Evolutionary conservation across 2,113 vertebrate species (phyloP).

Genomic region (Probosciger aterrimus): DNA sequence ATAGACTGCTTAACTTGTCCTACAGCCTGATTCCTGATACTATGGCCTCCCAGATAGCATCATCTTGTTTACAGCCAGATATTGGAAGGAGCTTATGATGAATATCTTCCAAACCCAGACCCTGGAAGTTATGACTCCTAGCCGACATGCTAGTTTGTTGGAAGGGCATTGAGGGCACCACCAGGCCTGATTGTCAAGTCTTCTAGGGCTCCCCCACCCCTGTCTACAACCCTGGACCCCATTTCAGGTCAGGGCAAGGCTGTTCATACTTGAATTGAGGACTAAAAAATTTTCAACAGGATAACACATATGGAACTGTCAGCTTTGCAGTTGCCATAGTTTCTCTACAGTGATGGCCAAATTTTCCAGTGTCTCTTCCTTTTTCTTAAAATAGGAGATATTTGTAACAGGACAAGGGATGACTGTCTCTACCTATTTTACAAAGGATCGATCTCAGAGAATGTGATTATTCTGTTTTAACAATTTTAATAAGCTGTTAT

Average conservation of each 20-base stretch:
- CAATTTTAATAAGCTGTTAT: not conserved
- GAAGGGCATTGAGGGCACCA: not conserved
- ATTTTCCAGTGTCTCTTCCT: not conserved
- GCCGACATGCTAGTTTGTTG: not conserved
- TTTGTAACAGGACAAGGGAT: not conserved
- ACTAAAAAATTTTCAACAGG: not conserved
- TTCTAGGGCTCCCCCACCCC: not conserved
- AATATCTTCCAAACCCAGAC: not conserved
- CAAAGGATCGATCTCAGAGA: not conserved
- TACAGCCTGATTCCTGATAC: not conserved
- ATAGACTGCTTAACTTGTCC: not conserved
- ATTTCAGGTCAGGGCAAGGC: not conserved
- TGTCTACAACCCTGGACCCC: not conserved
- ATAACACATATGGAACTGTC: not conserved
- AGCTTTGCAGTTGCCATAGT: fast-evolving
- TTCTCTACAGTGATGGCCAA: not conserved
- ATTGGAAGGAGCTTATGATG: not conserved
- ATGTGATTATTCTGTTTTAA: not conserved
- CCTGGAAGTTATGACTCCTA: not conserved
- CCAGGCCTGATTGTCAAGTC: not conserved
- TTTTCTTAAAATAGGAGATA: not conserved
- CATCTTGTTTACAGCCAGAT: not conserved
- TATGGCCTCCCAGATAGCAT: not conserved
- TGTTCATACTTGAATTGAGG: not conserved
- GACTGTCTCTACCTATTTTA: not conserved